These are phyloP conservation scores for Myiotriccus ornatus DNA, from an alignment of 2,797 vertebrate genomes.

Conservation along the genomic window DNA sequence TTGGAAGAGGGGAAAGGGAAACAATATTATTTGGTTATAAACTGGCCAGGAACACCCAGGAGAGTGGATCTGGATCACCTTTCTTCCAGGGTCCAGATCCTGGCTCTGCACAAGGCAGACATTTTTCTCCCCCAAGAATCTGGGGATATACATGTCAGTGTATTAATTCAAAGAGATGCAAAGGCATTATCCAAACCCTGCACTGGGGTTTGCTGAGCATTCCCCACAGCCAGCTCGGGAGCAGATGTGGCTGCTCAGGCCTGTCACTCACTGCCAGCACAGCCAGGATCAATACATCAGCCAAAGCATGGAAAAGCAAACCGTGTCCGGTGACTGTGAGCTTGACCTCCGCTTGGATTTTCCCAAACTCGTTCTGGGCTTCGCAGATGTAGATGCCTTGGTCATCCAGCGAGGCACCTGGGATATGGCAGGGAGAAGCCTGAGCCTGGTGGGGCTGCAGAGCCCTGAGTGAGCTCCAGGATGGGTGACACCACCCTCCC, in stretches of 20 bases:
- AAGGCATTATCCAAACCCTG: background rate
- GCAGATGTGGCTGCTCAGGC: rapidly evolving
- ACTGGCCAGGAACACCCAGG: rapidly evolving
- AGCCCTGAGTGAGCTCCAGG: rapidly evolving
- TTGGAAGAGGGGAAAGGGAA: slow-evolving; percentile 5
- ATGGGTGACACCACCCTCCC: background rate
- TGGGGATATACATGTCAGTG: background rate
- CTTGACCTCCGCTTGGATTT: slow-evolving; percentile 77
- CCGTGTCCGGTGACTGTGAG: slow-evolving; percentile 86
- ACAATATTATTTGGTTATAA: background rate
- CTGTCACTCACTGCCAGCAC: background rate
- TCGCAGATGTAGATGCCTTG: slow-evolving; percentile 86
- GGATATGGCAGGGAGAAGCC: background rate
- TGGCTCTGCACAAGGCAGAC: background rate
- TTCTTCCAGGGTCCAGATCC: background rate
- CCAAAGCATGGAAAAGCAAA: slow-evolving; percentile 36
- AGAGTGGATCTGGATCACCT: background rate
- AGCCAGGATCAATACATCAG: rapidly evolving
- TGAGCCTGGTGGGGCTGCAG: background rate
- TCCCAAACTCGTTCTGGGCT: slow-evolving; percentile 87
- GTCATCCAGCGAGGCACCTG: slow-evolving; percentile 85
- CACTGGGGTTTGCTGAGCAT: background rate
- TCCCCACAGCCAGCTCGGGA: rapidly evolving
- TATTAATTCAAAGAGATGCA: background rate
- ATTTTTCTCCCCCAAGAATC: background rate